Conservation (phyloP, 2,888 invertebrate species). For the Rhorus exstirpatorius region DNA sequence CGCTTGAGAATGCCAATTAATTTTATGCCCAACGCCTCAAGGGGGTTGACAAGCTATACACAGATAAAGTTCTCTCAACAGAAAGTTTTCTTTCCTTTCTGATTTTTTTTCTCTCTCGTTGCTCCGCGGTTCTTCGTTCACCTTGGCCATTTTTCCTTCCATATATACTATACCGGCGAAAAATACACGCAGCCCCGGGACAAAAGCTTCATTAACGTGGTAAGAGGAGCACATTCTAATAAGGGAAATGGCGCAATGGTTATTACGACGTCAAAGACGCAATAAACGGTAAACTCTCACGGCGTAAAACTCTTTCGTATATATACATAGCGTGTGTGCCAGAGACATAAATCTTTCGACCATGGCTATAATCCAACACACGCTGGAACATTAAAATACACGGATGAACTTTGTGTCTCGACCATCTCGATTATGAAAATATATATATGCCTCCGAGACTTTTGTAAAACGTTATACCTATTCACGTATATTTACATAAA, state of each 20-base stretch:
- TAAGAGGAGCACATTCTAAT: conserved; percentile 75
- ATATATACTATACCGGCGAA: background rate
- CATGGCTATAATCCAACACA: conserved; percentile 35
- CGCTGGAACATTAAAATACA: conserved; percentile 31
- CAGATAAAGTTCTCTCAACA: background rate
- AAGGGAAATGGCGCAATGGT: conserved; percentile 69
- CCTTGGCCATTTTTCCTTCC: background rate
- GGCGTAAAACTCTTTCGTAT: conserved; percentile 76
- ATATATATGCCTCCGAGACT: conserved; percentile 1
- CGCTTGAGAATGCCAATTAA: background rate
- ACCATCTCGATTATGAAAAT: background rate
- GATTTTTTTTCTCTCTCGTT: conserved; percentile 11
- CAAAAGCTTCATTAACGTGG: conserved; percentile 69
- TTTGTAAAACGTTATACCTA: conserved; percentile 19
- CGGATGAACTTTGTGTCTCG: background rate
- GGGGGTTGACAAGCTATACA: background rate
- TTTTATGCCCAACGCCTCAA: background rate
- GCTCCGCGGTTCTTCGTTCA: background rate
- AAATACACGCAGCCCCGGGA: conserved; percentile 32
- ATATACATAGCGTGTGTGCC: background rate
- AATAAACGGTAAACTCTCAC: conserved; percentile 73
- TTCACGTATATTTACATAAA: background rate
- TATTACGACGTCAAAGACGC: conserved; percentile 76
- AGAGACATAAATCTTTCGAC: conserved; percentile 73
- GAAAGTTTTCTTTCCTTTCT: background rate